These are phyloP conservation scores for Scaptomyza tumidula DNA, from an alignment of 2,888 invertebrate species.

Conservation along the genomic window DNA sequence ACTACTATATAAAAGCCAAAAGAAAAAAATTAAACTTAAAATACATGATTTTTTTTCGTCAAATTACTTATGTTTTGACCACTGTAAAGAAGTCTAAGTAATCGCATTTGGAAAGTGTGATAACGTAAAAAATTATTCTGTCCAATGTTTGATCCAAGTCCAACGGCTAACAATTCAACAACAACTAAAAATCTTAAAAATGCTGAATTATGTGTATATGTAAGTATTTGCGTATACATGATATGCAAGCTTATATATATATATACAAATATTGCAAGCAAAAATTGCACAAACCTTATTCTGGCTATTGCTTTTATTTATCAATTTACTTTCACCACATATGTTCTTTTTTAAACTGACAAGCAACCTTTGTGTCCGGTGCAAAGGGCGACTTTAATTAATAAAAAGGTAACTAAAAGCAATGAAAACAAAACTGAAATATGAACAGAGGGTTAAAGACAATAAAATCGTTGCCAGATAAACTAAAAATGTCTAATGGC, in stretches of 20 bases:
- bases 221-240: too few species aligned
- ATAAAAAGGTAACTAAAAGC: slow-evolving; percentile 48
- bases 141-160: slow-evolving; percentile 32
- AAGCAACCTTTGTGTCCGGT: slow-evolving; percentile 43
- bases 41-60: too few species aligned
- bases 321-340: too few species aligned
- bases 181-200: neutral
- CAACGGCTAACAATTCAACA: slow-evolving; percentile 7
- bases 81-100: too few species aligned
- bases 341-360: neutral
- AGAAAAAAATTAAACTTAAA: too few species aligned
- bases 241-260: too few species aligned
- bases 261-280: neutral
- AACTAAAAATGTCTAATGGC: neutral
- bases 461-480: slow-evolving; percentile 33
- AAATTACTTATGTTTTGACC: too few species aligned
- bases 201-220: neutral
- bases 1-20: too few species aligned
- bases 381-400: slow-evolving; percentile 44
- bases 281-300: slow-evolving; percentile 26
- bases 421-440: slow-evolving; percentile 33
- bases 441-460: slow-evolving; percentile 21
- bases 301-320: neutral
- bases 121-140: neutral
- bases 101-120: neutral